Evolutionary conservation across 2,888 invertebrate genomes (phyloP).

Genomic region (Physocephala rufipes): DNA sequence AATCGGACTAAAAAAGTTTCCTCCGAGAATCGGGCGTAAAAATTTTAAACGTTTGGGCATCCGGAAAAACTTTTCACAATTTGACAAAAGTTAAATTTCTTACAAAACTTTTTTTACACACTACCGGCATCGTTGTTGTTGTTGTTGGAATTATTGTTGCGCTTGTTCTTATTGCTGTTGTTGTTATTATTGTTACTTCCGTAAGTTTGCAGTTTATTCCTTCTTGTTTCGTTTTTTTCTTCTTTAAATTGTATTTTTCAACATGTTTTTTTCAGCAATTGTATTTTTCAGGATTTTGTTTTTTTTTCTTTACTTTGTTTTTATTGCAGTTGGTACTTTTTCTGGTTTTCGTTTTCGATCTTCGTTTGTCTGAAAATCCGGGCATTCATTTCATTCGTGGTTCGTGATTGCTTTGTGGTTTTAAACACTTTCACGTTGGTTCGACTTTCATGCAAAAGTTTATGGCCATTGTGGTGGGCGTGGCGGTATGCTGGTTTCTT

Average conservation of each 20-base stretch:
- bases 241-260: not conserved
- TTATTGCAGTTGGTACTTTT: too few relatives aligned
- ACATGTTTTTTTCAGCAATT: not conserved
- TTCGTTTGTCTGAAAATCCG: too few relatives aligned
- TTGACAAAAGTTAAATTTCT: slow-evolving; percentile 23
- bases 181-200: too few relatives aligned
- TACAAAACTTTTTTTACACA: not conserved
- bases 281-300: not conserved
- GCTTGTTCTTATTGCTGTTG: slow-evolving; percentile 37
- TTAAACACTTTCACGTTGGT: slow-evolving; percentile 18
- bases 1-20: not conserved
- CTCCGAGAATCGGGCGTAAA: too few relatives aligned
- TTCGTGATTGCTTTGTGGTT: not conserved
- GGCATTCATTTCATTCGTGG: too few relatives aligned
- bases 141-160: too few relatives aligned
- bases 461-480: not conserved
- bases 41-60: not conserved
- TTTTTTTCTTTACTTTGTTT: not conserved
- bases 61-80: slow-evolving; percentile 9
- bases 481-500: not conserved
- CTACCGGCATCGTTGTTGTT: not conserved
- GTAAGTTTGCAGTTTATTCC: too few relatives aligned
- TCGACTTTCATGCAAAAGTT: slow-evolving; percentile 11
- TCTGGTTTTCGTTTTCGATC: too few relatives aligned
- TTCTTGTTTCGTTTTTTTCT: not conserved